Base-by-base conservation (phyloP, 2,888 invertebrate species). In the Dilophus febrilis region DNA sequence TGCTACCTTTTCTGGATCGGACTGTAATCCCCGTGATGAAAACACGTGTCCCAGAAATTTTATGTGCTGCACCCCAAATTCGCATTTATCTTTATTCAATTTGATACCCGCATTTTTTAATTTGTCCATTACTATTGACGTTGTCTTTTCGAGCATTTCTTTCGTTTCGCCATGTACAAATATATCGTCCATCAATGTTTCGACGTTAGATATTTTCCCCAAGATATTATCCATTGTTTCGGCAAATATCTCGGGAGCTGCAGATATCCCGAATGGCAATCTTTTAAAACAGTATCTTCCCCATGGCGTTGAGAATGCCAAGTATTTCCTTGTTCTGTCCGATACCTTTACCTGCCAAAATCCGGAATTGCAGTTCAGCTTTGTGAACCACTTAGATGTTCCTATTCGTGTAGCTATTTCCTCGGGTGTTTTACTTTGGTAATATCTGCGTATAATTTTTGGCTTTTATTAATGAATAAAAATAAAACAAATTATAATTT, bases 231-330 rank as follows among this genome's bases (percentile, higher is more conserved):
- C 42, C 46, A 50, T 45, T 31, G 45, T 37, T 38, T 50, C 38
- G 37, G 44, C 44, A 35, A 44, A 49, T 34, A 51, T 50, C 51
- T 56, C 54, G 47, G 45, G 40, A 18, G 44, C 44, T 33, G 45
- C 42, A 16, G 45, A 42, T 22, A 47, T 34, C n/a, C 45, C 46
- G 40, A 46, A 47, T 29, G 46, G 45, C 19, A 46, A 14, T 13
- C 48, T 18, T 17, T 35, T 37, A 28, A 38, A 51, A 5, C 40
- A 46, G 26, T 47, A 50, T 37, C 47, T 35, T 22, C 48, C 47
- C 46, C 46, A 45, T 16, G 46, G 44, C 2, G 46, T 48, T 10
- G 45, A 36, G 40, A 49, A 47, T 30, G 47, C 44, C 8, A 48
- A 40, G 28, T 46, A 44, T 41, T 38, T 19, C 35, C 44, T 34